Evolutionary conservation across 1,140 invertebrate genomes (phyloP).

Genomic region (Drosophila sucinea): DNA sequence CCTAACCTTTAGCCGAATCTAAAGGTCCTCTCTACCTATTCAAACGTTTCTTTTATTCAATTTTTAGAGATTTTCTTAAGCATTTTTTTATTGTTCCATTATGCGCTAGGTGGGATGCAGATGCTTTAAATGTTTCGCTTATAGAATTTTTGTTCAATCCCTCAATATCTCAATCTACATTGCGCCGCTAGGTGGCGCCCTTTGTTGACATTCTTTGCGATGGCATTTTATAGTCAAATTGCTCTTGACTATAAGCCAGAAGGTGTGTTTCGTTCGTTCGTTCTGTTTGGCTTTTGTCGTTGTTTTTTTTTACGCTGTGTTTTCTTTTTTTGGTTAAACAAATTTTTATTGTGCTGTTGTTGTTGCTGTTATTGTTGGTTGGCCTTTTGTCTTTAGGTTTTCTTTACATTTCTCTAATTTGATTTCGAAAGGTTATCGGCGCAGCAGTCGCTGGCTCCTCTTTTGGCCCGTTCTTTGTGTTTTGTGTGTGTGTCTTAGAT

Average conservation of each 20-base stretch:
- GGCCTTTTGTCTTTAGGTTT: slow-evolving; percentile 31
- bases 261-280: slow-evolving; percentile 22
- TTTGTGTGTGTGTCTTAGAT: slow-evolving; percentile 43
- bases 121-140: slow-evolving; percentile 13
- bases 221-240: slow-evolving; percentile 15
- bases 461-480: slow-evolving; percentile 19
- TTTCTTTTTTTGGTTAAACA: slow-evolving; percentile 5
- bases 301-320: slow-evolving; percentile 17
- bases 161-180: slow-evolving; percentile 11
- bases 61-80: not conserved
- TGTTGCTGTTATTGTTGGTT: slow-evolving; percentile 2
- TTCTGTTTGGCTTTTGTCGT: slow-evolving; percentile 18
- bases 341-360: slow-evolving; percentile 22
- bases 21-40: too few species aligned
- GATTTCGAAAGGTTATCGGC: slow-evolving; percentile 76
- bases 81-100: slow-evolving; percentile 10
- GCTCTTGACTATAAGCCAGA: slow-evolving; percentile 10
- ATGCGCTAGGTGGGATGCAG: not conserved
- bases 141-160: slow-evolving; percentile 3
- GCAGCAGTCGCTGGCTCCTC: slow-evolving; percentile 9
- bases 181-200: slow-evolving; percentile 17
- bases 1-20: too few species aligned
- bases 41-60: not conserved
- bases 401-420: slow-evolving; percentile 70
- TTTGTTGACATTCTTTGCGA: slow-evolving; percentile 18